Percentiles rank a stretch among this genome's conserved stretches.
Evolutionary conservation across 2,888 invertebrate genomes (phyloP).

Genomic region (Lycocerus yunnanus): DNA sequence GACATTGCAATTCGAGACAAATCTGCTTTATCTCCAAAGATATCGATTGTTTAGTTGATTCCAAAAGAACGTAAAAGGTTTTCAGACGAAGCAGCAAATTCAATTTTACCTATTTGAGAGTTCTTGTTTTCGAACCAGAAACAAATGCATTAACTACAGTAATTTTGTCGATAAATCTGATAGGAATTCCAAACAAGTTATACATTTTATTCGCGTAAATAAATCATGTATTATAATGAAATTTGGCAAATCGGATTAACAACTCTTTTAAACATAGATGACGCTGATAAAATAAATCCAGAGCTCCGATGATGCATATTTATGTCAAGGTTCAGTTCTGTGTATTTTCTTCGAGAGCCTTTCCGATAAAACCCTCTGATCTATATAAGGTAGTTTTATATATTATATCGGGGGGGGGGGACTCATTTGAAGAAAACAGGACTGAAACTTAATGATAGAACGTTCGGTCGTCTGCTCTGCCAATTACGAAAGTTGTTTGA

Average conservation of each 20-base stretch:
- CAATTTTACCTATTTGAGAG: constrained; percentile 11
- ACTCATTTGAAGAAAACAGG: too few relatives aligned
- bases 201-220: not conserved
- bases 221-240: not conserved
- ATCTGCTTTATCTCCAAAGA: not conserved
- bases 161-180: not conserved
- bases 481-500: too few relatives aligned
- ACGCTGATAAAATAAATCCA: too few relatives aligned
- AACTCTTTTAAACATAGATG: not conserved
- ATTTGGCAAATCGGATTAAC: not conserved
- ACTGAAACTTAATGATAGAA: too few relatives aligned
- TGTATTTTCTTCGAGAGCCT: too few relatives aligned
- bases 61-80: constrained; percentile 9
- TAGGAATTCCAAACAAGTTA: not conserved
- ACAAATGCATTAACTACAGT: constrained; percentile 6
- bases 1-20: not conserved
- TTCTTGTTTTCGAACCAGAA: not conserved
- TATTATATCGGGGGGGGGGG: too few relatives aligned
- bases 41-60: not conserved
- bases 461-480: too few relatives aligned
- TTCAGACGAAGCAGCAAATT: constrained; percentile 14
- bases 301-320: too few relatives aligned
- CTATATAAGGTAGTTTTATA: too few relatives aligned
- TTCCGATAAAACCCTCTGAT: too few relatives aligned
- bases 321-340: too few relatives aligned